Evolutionary conservation across 1,140 invertebrate genomes (phyloP).

Genomic region (Uloborus diversus): DNA sequence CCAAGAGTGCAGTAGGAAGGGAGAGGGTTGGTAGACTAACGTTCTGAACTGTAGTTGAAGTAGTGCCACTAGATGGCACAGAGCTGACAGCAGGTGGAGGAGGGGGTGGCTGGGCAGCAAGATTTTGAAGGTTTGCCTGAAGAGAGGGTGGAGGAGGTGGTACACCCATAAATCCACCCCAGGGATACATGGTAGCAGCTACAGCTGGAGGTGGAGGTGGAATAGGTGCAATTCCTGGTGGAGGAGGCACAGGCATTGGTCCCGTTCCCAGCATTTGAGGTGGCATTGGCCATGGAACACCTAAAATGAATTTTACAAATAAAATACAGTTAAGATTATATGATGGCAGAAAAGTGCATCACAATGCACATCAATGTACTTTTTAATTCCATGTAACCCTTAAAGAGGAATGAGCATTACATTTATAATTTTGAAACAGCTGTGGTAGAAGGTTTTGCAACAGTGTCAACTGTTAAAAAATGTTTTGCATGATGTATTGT

Average conservation of each 20-base stretch:
- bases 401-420: no score
- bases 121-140: slow-evolving; percentile 15
- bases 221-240: slow-evolving; percentile 28
- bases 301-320: slow-evolving; percentile 5
- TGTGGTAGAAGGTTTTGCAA: no score
- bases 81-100: slow-evolving; percentile 37
- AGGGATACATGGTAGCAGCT: slow-evolving; percentile 46
- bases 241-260: slow-evolving; percentile 42
- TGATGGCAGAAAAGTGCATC: no score
- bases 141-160: slow-evolving; percentile 29
- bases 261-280: neutral
- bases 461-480: no score
- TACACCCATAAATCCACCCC: slow-evolving; percentile 40
- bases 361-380: no score
- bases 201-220: slow-evolving; percentile 33
- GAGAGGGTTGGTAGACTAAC: neutral
- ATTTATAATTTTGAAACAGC: no score
- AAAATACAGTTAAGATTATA: neutral
- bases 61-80: neutral
- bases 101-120: slow-evolving; percentile 55
- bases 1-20: slow-evolving; percentile 14
- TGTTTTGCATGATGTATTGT: no score
- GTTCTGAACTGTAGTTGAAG: neutral
- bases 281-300: slow-evolving; percentile 4
- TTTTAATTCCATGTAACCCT: no score